Evolutionary conservation across 2,113 vertebrate genomes (phyloP).

Genomic region (Sylvia atricapilla): DNA sequence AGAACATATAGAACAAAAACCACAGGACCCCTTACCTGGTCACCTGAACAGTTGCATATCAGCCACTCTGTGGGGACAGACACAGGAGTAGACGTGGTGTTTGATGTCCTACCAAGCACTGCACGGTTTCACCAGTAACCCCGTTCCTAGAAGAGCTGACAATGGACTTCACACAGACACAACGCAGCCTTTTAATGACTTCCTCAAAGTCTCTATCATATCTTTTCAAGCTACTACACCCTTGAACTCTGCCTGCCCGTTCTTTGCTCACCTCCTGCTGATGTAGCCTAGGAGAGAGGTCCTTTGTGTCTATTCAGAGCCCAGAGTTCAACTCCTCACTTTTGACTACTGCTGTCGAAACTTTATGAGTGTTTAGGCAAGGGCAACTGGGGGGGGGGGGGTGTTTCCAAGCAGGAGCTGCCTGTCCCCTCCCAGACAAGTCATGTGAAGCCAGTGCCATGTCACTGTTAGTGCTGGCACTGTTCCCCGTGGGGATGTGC

Average conservation of each 20-base stretch:
- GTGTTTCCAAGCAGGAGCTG: not conserved
- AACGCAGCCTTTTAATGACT: not conserved
- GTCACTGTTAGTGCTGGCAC: conserved; percentile 25
- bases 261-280: conserved; percentile 38
- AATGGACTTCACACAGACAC: not conserved
- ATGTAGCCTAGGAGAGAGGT: not conserved
- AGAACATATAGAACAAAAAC: not conserved
- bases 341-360: not conserved
- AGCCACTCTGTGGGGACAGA: not conserved
- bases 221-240: not conserved
- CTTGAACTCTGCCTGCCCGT: not conserved
- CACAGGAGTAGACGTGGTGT: not conserved
- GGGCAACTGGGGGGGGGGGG: not conserved
- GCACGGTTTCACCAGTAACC: not conserved
- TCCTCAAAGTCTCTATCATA: not conserved
- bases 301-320: not conserved
- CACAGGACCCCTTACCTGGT: not conserved
- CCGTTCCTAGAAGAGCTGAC: not conserved
- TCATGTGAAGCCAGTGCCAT: conserved; percentile 53
- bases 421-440: conserved; percentile 56
- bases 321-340: not conserved
- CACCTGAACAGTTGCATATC: not conserved
- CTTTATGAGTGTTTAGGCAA: not conserved
- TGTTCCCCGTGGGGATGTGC: not conserved
- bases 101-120: not conserved